A percentile compares a stretch with the other conserved stretches of the same genome.
Evolutionary conservation across 1,140 invertebrate species (phyloP).

Genomic region (Belonocnema kinseyi): DNA sequence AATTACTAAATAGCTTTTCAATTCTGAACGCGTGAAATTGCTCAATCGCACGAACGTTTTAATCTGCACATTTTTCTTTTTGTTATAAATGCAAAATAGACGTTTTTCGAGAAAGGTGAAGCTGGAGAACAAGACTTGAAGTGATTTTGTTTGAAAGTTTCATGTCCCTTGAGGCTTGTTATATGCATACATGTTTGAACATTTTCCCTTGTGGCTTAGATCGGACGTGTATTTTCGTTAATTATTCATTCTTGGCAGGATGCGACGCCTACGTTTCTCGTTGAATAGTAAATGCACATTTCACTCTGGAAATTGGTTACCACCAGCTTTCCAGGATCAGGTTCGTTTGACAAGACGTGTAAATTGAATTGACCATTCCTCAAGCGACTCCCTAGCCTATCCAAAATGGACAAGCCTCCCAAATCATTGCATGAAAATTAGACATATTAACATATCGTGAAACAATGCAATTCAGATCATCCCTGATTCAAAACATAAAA

Average conservation of each 20-base stretch:
- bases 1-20: no score
- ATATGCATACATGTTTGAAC: conserved; percentile 15
- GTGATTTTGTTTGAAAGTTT: conserved; percentile 11
- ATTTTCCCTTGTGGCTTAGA: conserved; percentile 19
- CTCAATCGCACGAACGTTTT: no score
- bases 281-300: conserved; percentile 21
- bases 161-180: neutral
- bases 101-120: neutral
- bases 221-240: conserved; percentile 30
- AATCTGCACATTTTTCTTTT: no score
- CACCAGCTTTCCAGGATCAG: conserved; percentile 25
- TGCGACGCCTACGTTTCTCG: conserved; percentile 22
- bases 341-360: conserved; percentile 24
- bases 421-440: conserved; percentile 21
- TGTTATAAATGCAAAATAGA: no score
- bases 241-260: conserved; percentile 30
- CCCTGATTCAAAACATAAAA: no score
- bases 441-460: neutral
- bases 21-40: no score
- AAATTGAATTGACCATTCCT: conserved; percentile 27
- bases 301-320: conserved; percentile 16
- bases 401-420: conserved; percentile 23
- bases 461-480: no score
- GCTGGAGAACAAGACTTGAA: neutral
- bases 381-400: conserved; percentile 12